Evolutionary conservation across 1,140 invertebrate genomes (phyloP).

Genomic region (Sitodiplosis mosellana): DNA sequence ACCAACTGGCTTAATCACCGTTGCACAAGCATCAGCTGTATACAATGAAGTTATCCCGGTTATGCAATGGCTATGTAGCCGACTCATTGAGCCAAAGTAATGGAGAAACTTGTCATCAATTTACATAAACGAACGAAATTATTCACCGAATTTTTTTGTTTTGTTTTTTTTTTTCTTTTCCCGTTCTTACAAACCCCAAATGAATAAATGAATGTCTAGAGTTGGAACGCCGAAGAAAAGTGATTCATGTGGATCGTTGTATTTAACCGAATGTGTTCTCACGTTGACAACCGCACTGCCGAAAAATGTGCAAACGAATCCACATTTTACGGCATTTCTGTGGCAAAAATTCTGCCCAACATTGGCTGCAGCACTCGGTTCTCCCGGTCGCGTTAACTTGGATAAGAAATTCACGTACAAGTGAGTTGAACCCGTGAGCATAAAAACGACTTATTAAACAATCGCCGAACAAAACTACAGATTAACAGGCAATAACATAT

Average conservation of each 20-base stretch:
- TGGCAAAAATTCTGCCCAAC: conserved; percentile 86
- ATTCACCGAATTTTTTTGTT: conserved; percentile 7
- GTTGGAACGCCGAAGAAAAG: conserved; percentile 33
- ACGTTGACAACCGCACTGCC: conserved; percentile 67
- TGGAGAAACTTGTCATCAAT: conserved; percentile 9
- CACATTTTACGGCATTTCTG: conserved; percentile 66
- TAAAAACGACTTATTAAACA: no score
- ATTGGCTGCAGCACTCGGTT: conserved; percentile 68
- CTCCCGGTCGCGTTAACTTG: conserved; percentile 34
- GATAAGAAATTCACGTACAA: conserved; percentile 26
- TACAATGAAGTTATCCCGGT: conserved; percentile 80
- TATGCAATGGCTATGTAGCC: conserved; percentile 73
- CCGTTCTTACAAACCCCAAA: neutral
- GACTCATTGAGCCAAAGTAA: conserved; percentile 54
- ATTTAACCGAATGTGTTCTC: conserved; percentile 70
- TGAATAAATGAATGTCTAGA: no score
- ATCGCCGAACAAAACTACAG: no score
- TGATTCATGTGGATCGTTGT: conserved; percentile 41
- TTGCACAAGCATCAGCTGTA: conserved; percentile 51
- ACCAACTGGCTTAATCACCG: conserved; percentile 21
- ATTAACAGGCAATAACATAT: no score
- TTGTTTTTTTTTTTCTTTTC: neutral
- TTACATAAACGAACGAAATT: no score
- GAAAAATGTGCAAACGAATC: conserved; percentile 58
- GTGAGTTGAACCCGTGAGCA: conserved; percentile 8